phyloP scores from a whole-genome alignment of 2,888 invertebrate species.

The Drepanosiphum platanoidis region DNA sequence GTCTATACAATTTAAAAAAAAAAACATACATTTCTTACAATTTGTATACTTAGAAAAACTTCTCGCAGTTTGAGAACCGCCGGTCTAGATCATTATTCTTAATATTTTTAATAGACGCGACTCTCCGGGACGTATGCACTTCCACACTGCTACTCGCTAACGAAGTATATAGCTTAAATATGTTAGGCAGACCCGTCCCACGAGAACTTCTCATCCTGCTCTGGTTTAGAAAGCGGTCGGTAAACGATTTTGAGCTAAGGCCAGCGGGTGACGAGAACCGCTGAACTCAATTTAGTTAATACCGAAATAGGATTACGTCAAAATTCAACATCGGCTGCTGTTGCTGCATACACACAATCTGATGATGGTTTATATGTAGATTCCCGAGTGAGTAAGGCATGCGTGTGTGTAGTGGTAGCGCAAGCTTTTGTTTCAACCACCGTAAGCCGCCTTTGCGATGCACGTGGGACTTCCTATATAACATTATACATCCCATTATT shows the following conservation, averaged over 20 bases:
- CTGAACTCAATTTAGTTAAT: slow-evolving; percentile 59
- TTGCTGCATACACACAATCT: slow-evolving; percentile 20
- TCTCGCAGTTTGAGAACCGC: too few species aligned
- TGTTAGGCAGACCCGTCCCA: not conserved
- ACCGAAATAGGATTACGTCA: slow-evolving; percentile 61
- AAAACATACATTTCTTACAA: too few species aligned
- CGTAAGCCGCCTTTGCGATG: slow-evolving; percentile 40
- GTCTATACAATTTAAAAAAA: too few species aligned
- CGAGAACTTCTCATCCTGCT: not conserved
- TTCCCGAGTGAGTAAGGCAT: slow-evolving; percentile 31
- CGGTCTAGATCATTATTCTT: too few species aligned
- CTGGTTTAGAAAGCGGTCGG: slow-evolving; percentile 1
- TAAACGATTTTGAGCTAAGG: slow-evolving; percentile 37
- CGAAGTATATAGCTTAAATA: not conserved
- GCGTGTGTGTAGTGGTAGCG: slow-evolving; percentile 36
- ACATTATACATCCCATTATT: slow-evolving; percentile 40
- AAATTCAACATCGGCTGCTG: slow-evolving; percentile 41
- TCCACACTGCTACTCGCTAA: not conserved
- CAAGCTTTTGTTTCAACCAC: slow-evolving; percentile 52
- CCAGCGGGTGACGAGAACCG: not conserved
- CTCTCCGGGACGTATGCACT: too few species aligned
- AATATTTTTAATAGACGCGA: too few species aligned
- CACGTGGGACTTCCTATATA: slow-evolving; percentile 41
- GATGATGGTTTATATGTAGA: slow-evolving; percentile 46
- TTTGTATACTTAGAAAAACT: too few species aligned